Evolutionary conservation across 2,888 invertebrate genomes (phyloP).

Genomic region (Morinoia aosen): DNA sequence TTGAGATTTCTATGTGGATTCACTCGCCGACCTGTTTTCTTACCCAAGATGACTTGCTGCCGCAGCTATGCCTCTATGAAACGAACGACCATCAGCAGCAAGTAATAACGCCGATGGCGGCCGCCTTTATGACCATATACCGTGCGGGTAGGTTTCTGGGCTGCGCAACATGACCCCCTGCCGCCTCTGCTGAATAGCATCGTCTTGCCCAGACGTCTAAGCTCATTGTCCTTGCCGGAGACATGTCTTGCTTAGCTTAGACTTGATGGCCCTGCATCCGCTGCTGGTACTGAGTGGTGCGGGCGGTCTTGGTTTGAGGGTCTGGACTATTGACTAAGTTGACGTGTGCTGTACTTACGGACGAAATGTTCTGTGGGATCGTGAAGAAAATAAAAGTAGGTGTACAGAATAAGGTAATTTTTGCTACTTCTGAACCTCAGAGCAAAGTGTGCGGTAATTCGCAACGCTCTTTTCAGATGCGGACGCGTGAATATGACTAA

Average conservation of each 20-base stretch:
- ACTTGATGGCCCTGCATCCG: not conserved
- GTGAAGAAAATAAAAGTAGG: too few relatives aligned
- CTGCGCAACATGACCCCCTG: not conserved
- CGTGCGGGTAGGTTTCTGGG: not conserved
- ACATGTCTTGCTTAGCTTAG: not conserved
- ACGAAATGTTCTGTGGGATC: too few relatives aligned
- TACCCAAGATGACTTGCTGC: not conserved
- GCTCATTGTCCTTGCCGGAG: not conserved
- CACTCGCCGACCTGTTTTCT: not conserved
- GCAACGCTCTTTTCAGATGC: too few relatives aligned
- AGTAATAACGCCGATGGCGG: not conserved
- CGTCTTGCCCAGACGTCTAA: not conserved
- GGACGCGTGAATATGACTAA: too few relatives aligned
- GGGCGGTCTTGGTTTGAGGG: not conserved
- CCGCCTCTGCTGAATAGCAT: not conserved
- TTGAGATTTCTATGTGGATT: too few relatives aligned
- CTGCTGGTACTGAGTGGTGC: not conserved
- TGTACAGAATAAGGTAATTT: too few relatives aligned
- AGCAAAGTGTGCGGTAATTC: too few relatives aligned
- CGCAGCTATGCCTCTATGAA: not conserved
- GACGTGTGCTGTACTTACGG: too few relatives aligned
- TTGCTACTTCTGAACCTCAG: too few relatives aligned
- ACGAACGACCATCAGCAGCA: not conserved
- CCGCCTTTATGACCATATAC: not conserved
- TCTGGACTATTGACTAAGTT: too few relatives aligned